Percentiles rank a stretch among this genome's conserved stretches.
These are phyloP conservation scores for Rhabditoides inermis DNA, from an alignment of 2,888 invertebrate genomes.

Conservation along the genomic window DNA sequence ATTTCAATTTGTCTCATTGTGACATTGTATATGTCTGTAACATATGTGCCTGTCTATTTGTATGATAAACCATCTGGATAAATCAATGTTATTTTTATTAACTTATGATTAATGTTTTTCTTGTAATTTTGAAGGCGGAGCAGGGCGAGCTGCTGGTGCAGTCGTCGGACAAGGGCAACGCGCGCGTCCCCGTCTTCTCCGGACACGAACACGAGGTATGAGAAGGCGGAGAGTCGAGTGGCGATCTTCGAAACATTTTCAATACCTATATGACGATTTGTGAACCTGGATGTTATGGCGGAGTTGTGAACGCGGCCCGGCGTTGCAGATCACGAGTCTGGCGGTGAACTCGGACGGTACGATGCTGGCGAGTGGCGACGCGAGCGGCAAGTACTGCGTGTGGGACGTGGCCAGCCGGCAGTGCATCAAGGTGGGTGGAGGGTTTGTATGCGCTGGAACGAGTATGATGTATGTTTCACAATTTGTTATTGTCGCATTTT, in stretches of 20 bases:
- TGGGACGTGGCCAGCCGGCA: conserved; percentile 44
- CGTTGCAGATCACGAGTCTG: no score
- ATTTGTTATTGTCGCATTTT: no score
- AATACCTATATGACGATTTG: not conserved
- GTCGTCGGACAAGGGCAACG: conserved; percentile 21
- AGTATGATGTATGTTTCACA: not conserved
- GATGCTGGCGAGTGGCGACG: conserved; percentile 37
- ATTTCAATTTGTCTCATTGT: no score
- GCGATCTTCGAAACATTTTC: not conserved
- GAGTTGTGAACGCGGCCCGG: conserved; percentile 5
- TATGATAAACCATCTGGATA: no score
- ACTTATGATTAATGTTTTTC: not conserved
- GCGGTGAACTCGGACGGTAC: conserved; percentile 34
- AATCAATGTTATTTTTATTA: no score
- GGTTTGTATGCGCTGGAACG: not conserved
- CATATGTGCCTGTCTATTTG: no score
- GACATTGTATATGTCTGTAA: no score
- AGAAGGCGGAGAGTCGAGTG: not conserved
- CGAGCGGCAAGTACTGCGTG: conserved; percentile 31
- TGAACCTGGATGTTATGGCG: not conserved
- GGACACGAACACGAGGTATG: no score
- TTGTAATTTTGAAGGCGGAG: conserved; percentile 8
- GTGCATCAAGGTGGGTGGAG: conserved; percentile 27
- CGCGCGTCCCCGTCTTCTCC: conserved; percentile 19
- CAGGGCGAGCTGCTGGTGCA: conserved; percentile 18